A percentile compares a stretch with the other conserved stretches of the same genome.
phyloP scores from a whole-genome alignment of 2,888 invertebrate genomes.

The Sclerodermus sp. region DNA sequence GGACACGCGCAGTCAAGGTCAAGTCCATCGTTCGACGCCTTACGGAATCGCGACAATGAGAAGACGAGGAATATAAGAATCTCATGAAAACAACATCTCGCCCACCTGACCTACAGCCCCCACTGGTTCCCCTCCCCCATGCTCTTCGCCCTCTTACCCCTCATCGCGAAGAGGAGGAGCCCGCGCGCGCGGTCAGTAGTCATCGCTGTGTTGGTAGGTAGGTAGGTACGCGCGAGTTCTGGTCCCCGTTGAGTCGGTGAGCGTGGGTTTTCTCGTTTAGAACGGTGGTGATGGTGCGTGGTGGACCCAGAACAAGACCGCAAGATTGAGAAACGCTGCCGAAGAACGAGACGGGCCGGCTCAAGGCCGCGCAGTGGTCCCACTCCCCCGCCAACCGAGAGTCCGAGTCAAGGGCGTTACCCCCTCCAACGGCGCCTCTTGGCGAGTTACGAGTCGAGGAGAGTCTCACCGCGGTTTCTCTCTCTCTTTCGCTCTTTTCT shows the following conservation, averaged over 20 bases:
- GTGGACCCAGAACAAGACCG: slow-evolving; percentile 29
- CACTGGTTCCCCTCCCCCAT: slow-evolving; percentile 5
- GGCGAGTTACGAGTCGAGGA: slow-evolving; percentile 12
- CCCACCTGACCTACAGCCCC: slow-evolving; percentile 23
- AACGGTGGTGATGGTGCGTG: too few relatives aligned
- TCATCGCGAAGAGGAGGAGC: too few relatives aligned
- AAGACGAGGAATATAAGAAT: slow-evolving; percentile 27
- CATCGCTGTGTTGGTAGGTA: too few relatives aligned
- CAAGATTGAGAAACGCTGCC: slow-evolving; percentile 53
- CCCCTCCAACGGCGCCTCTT: slow-evolving; percentile 17
- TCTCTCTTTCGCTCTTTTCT: slow-evolving; percentile 11
- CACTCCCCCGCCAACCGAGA: slow-evolving; percentile 50
- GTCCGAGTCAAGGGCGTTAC: slow-evolving; percentile 54
- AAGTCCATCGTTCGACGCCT: slow-evolving; percentile 1
- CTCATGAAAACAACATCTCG: slow-evolving; percentile 34
- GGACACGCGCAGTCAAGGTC: background rate
- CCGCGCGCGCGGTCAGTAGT: too few relatives aligned
- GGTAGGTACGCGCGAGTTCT: too few relatives aligned
- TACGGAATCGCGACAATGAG: slow-evolving; percentile 19
- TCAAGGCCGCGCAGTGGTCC: slow-evolving; percentile 52
- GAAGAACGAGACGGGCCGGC: slow-evolving; percentile 49
- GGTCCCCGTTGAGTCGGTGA: too few relatives aligned
- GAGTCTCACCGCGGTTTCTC: slow-evolving; percentile 16
- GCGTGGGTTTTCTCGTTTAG: too few relatives aligned
- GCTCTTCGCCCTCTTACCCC: slow-evolving; percentile 5